phyloP scores from a whole-genome alignment of 2,888 invertebrate genomes.

The Steromphala cineraria region DNA sequence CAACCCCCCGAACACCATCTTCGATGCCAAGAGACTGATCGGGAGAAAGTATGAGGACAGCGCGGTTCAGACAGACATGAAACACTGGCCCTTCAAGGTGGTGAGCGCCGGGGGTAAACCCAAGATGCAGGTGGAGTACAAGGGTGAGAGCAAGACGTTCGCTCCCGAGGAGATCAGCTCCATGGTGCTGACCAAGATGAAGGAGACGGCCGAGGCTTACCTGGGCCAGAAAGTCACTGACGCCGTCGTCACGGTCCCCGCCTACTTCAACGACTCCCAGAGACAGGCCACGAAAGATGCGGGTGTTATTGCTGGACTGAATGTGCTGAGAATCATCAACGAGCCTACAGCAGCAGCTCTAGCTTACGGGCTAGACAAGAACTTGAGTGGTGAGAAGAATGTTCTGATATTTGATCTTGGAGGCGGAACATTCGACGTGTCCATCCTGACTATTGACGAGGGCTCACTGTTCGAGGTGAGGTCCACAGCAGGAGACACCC shows the following conservation, averaged over 20 bases:
- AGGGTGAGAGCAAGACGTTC: conserved; percentile 89
- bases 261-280: conserved; percentile 76
- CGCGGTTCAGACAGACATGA: conserved; percentile 61
- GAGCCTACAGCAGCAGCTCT: conserved; percentile 75
- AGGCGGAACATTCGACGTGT: conserved; percentile 82
- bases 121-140: conserved; percentile 75
- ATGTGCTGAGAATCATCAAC: conserved; percentile 81
- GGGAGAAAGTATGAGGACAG: conserved; percentile 59
- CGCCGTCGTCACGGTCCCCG: conserved; percentile 73
- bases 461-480: conserved; percentile 85
- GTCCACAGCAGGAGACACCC: conserved; percentile 88
- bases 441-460: conserved; percentile 77
- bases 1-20: conserved; percentile 86
- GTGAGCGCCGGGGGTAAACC: conserved; percentile 58
- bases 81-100: conserved; percentile 65
- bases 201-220: conserved; percentile 77
- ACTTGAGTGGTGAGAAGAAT: conserved; percentile 74
- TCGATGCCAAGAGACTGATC: conserved; percentile 74
- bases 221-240: conserved; percentile 79
- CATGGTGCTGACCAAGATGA: conserved; percentile 94
- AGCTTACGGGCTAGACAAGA: conserved; percentile 76
- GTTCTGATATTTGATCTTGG: conserved; percentile 80
- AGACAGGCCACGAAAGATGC: conserved; percentile 80
- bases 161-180: conserved; percentile 92
- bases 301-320: conserved; percentile 75